A percentile compares a stretch with the other conserved stretches of the same genome.
phyloP scores from a whole-genome alignment of 2,113 vertebrate genomes.

The Amphilophus citrinellus region DNA sequence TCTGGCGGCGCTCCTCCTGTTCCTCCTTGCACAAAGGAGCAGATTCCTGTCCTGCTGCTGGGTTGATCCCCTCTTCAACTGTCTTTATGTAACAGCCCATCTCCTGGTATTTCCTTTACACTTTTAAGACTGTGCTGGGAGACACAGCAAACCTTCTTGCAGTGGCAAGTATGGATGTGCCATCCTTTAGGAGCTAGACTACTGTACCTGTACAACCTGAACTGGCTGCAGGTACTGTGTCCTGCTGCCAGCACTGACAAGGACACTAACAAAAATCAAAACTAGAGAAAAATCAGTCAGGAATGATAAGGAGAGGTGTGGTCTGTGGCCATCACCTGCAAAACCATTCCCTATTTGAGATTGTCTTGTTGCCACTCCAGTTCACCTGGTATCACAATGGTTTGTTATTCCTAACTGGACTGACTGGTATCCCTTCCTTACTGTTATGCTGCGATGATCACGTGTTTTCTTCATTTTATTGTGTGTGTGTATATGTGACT shows the following conservation, averaged over 20 bases:
- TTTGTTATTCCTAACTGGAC: background rate
- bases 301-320: rapidly evolving
- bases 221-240: rapidly evolving
- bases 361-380: background rate
- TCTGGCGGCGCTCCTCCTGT: background rate
- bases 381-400: background rate
- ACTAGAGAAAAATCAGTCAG: background rate
- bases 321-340: background rate
- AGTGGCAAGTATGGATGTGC: background rate
- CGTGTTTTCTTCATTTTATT: rapidly evolving
- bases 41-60: background rate
- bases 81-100: background rate
- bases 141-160: background rate
- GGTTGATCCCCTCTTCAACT: background rate
- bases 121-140: background rate
- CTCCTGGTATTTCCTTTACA: background rate
- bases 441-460: background rate
- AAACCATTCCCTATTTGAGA: background rate
- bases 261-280: background rate
- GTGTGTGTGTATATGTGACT: background rate
- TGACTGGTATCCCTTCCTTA: background rate
- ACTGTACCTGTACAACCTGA: background rate
- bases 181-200: background rate
- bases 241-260: background rate
- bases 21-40: background rate